phyloP scores from a whole-genome alignment of 2,797 vertebrate genomes.

The Trematomus bernacchii region DNA sequence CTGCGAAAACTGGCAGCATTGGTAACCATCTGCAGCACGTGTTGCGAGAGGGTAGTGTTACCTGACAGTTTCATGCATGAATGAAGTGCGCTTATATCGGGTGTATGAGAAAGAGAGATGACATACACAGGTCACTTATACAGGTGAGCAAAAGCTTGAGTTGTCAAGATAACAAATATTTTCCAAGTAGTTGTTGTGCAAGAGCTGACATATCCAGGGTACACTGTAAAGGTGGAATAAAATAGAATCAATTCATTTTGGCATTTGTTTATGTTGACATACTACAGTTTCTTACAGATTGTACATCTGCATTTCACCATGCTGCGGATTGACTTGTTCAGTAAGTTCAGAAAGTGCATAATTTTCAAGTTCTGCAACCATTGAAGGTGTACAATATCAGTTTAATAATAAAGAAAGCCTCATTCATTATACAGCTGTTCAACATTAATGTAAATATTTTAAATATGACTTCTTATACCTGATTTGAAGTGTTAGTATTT shows the following conservation, averaged over 20 bases:
- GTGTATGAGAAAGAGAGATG: constrained; percentile 47
- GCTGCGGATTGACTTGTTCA: constrained; percentile 7
- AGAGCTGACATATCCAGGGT: constrained; percentile 59
- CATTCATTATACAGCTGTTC: not conserved
- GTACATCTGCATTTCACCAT: constrained; percentile 24
- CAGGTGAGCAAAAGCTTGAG: constrained; percentile 61
- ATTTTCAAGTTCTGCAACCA: constrained; percentile 2
- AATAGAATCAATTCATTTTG: constrained; percentile 33
- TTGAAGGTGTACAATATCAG: not conserved
- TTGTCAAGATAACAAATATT: constrained; percentile 50
- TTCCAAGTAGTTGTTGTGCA: constrained; percentile 32
- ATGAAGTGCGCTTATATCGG: constrained; percentile 42
- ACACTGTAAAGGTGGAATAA: constrained; percentile 36
- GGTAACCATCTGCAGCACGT: constrained; percentile 68
- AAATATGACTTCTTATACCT: not conserved
- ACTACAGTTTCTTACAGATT: not conserved
- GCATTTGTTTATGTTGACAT: constrained; percentile 29
- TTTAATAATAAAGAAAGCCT: not conserved
- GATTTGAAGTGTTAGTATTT: not conserved
- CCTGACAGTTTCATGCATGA: constrained; percentile 71
- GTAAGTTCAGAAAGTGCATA: constrained; percentile 9
- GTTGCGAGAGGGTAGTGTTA: constrained; percentile 57
- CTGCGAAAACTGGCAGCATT: constrained; percentile 66
- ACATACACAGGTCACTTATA: constrained; percentile 49
- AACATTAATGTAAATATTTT: constrained; percentile 3